A percentile compares a stretch with the other conserved stretches of the same genome.
Evolutionary conservation across 2,797 vertebrate species (phyloP).

Genomic region (Gorsachius magnificus): DNA sequence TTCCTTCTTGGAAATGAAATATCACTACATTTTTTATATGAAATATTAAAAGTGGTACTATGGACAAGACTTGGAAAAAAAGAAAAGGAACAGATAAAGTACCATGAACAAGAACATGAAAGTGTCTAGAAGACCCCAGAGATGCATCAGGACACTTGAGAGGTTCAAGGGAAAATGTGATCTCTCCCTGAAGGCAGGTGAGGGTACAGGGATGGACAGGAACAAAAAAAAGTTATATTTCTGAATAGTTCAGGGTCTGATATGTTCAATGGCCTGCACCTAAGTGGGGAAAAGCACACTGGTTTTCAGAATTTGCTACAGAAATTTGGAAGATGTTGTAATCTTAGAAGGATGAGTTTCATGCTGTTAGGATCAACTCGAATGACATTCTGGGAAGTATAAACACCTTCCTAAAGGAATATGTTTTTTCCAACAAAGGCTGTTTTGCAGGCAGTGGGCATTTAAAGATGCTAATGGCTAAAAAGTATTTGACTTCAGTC

Average conservation of each 20-base stretch:
- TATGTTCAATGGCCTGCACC: neutral
- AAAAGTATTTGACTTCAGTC: neutral
- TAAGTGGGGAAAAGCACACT: neutral
- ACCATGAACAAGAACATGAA: neutral
- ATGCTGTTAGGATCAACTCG: neutral
- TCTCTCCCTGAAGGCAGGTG: neutral
- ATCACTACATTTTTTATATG: neutral
- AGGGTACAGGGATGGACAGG: fast-evolving
- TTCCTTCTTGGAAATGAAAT: neutral
- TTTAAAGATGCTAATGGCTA: neutral
- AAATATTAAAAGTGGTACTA: neutral
- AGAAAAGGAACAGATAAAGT: neutral
- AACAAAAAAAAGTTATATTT: neutral
- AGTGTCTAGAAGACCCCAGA: neutral
- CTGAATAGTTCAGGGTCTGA: neutral
- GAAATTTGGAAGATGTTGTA: neutral
- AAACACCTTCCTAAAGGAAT: neutral
- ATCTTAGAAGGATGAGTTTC: neutral
- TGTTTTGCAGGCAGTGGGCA: neutral
- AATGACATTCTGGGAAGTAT: neutral
- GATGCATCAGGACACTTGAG: neutral
- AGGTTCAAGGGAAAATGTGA: neutral
- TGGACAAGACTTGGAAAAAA: neutral
- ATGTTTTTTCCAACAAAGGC: neutral
- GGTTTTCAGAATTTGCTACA: neutral